These are phyloP conservation scores for Calliopum simillimum DNA, from an alignment of 2,888 invertebrate genomes.

Conservation along the genomic window DNA sequence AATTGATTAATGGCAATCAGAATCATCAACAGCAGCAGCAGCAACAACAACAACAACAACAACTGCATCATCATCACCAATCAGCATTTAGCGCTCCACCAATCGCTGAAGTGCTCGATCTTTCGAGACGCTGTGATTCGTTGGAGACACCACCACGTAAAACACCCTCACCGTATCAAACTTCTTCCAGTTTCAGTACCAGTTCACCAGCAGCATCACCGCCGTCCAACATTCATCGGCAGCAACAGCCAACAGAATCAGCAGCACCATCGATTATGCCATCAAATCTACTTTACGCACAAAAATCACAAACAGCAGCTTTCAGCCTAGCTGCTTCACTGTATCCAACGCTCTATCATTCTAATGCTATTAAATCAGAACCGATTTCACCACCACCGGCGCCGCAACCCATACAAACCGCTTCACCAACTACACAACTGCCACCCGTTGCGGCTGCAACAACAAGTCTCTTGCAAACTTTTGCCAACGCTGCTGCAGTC, in stretches of 20 bases:
- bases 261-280: background rate
- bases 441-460: constrained; percentile 38
- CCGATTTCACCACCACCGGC: constrained; percentile 35
- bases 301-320: constrained; percentile 30
- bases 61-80: constrained; percentile 24
- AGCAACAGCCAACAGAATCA: background rate
- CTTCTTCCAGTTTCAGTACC: constrained; percentile 59
- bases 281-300: constrained; percentile 40
- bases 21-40: constrained; percentile 36
- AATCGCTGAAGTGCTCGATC: constrained; percentile 60
- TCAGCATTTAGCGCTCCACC: constrained; percentile 32
- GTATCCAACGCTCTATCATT: constrained; percentile 55
- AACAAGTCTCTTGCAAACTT: constrained; percentile 47
- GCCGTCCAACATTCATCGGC: constrained; percentile 36
- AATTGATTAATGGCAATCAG: constrained; percentile 32
- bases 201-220: constrained; percentile 58
- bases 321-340: constrained; percentile 45
- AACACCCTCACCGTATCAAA: constrained; percentile 64
- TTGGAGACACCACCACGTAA: constrained; percentile 58
- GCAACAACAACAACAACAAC: constrained; percentile 29
- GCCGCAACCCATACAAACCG: constrained; percentile 40
- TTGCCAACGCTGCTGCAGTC: constrained; percentile 48
- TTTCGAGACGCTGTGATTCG: constrained; percentile 65
- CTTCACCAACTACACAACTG: constrained; percentile 26
- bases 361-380: constrained; percentile 52